Base-by-base conservation (phyloP, 2,797 vertebrate genomes). In the Eremophila alpestris region DNA sequence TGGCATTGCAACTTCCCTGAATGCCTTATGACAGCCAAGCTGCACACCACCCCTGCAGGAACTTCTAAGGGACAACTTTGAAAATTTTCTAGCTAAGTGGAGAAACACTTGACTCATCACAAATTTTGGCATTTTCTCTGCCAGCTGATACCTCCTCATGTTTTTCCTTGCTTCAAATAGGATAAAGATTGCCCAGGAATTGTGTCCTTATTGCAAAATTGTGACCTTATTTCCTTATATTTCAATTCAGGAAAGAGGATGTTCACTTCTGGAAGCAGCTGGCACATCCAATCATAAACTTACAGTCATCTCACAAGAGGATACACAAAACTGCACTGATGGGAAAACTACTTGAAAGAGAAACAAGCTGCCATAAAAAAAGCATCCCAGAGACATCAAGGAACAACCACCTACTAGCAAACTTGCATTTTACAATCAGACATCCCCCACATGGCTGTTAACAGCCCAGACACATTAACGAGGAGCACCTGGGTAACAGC, bases 391-490 rank as follows among this genome's bases (percentile, higher is more conserved):
- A 93, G 67, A 92, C 91, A 97, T 97, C 94, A 96, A 96, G 90
- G 75, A 85, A 76, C 87, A 94, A 77, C 90, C 93, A 94, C 67
- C 87, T 83, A 94, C 11, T 0, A 97, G 82, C 65, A 93, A 94
- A 95, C 70, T 45, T 46, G 38, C 64, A 78, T 76, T 97, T 96
- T 94, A 94, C 90, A 94, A 94, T 91, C 91, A 97, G 90, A 92
- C 93, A 90, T 93, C 87, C 89, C 74, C 95, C 92, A 94, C 85
- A 80, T 26, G 87, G 90, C 89, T 86, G 91, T 97, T 96, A 97
- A 96, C 94, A 95, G 83, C 83, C 94, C 96, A 95, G 94, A 96
- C 94, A 94, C 93, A 96, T 97, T 97, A 97, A 97, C 95, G 55
- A 96, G 89, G 90, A 97, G 94, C 96, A 97, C 92, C 95, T 96